A percentile compares a stretch with the other conserved stretches of the same genome.
These are phyloP conservation scores for Tachuris rubrigastra DNA, from an alignment of 2,113 vertebrate genomes.

Conservation along the genomic window DNA sequence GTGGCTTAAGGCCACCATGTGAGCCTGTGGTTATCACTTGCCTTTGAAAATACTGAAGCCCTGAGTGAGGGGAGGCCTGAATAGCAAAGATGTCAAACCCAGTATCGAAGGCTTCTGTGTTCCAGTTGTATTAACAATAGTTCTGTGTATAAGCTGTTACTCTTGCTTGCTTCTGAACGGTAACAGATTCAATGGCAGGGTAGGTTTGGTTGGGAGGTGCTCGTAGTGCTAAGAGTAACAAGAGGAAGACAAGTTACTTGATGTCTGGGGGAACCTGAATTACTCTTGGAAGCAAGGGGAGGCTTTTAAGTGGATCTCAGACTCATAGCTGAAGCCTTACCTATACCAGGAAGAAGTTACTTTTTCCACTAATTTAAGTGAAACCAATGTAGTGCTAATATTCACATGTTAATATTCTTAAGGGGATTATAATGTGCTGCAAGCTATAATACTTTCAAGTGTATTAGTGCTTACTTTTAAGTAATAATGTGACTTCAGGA, in stretches of 20 bases:
- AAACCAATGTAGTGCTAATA: background rate
- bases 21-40: background rate
- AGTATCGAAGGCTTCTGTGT: background rate
- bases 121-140: background rate
- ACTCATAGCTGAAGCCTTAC: background rate
- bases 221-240: fast-evolving
- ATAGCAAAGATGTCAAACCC: background rate
- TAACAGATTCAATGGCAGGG: background rate
- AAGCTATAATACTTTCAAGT: background rate
- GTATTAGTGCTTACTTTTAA: background rate
- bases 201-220: background rate
- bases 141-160: background rate
- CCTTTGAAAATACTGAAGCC: background rate
- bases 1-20: fast-evolving
- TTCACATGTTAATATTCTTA: background rate
- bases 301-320: background rate
- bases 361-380: background rate
- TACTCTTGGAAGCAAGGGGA: background rate
- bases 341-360: background rate
- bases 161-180: background rate
- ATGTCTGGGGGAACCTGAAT: background rate
- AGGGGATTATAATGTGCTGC: background rate
- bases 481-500: background rate
- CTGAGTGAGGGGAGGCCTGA: background rate
- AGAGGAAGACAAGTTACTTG: background rate